Conservation (phyloP, 2,888 invertebrate genomes). For the Copidosoma aretas region DNA sequence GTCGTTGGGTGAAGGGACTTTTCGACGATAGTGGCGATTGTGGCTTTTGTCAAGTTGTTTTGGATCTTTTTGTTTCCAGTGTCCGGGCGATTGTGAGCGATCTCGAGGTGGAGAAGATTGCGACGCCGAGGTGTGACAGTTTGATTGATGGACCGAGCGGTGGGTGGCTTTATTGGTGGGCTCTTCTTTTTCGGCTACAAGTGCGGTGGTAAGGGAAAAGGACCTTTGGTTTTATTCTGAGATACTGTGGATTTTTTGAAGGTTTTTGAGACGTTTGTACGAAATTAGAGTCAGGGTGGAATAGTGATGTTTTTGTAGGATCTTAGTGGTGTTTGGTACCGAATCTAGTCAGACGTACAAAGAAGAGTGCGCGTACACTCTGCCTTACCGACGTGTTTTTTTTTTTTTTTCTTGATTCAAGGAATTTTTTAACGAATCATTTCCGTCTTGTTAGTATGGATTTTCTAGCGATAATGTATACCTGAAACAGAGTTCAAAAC, state of each 20-base stretch:
- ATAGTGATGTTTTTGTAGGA: not conserved
- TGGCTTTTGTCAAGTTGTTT: not conserved
- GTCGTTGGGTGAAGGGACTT: constrained; percentile 12
- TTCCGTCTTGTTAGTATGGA: no score
- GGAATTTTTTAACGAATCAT: not conserved
- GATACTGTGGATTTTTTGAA: not conserved
- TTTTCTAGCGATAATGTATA: not conserved
- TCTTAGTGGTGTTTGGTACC: not conserved
- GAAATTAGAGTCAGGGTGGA: not conserved
- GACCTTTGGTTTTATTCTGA: no score
- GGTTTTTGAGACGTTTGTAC: no score
- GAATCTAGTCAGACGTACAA: not conserved
- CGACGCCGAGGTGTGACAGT: no score
- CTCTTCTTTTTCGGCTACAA: no score
- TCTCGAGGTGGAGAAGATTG: not conserved
- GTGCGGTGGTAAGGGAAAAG: no score
- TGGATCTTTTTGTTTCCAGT: not conserved
- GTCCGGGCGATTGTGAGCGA: not conserved
- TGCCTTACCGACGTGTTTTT: not conserved
- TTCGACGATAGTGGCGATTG: not conserved
- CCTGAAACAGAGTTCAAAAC: not conserved
- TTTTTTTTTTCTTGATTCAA: not conserved
- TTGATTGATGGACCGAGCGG: no score
- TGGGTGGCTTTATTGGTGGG: no score
- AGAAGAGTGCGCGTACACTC: not conserved